Evolutionary conservation across 1,140 invertebrate species (phyloP), one percentile per base, ranked within the genome.

Genomic region (Copidosoma floridanum): DNA sequence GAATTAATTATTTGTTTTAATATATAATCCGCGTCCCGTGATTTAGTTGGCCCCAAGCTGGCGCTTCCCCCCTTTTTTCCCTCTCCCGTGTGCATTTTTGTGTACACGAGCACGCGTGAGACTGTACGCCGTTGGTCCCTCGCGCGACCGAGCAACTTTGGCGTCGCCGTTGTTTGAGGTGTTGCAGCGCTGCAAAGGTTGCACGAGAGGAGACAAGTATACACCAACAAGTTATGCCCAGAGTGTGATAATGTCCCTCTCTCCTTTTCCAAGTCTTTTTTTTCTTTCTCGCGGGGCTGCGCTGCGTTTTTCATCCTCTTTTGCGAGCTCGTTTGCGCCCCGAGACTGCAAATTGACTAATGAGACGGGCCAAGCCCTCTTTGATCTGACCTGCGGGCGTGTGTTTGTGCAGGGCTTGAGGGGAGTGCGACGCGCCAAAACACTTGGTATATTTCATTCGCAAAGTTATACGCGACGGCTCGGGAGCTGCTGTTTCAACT

Each of bases 1-100:
- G 74, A 78, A 78, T 79, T 77, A 79, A 79, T 79, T 80, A 80
- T 78, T 80, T 79, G 72, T 78, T 80, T 79, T 78, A 78, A 80
- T 80, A 79, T 79, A 74, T 73, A 77, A 76, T 76, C 76, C 72
- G 68, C 72, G 67, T 74, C 72, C 69, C 73, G 73, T 80, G 76
- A 79, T 79, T 75, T 78, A 77, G 73, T 70, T 73, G 66, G 65
- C 68, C 72, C n/a, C 68, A 67, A 62, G 68, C 72, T 55, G 68
- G 70, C 66, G 70, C 71, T 65, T 67, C 62, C 56, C 48, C 50
- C 46, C 35, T 16, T 35, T 54, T 35, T 35, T 11, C 24, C 8
- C 35, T 51, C 20, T 21, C 20, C 16, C 21, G 3, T 48, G 16
- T 18, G 43, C 43, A 54, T 29, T 11, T 54, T 54, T 40, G 37